Evolutionary conservation across 2,888 invertebrate genomes (phyloP).

Genomic region (Tuberolachnus salignus): DNA sequence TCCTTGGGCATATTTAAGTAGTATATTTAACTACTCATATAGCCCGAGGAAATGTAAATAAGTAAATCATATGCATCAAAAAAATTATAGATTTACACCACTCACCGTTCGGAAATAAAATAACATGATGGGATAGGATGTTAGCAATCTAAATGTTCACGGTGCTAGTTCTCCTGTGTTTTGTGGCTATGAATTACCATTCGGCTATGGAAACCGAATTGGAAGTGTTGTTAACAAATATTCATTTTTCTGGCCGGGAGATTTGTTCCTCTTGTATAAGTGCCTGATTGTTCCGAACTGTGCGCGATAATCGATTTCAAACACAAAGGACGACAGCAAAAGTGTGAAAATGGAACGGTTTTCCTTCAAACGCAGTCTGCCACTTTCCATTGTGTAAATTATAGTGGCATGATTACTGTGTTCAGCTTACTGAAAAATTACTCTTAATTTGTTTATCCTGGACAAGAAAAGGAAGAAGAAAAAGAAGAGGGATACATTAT

Average conservation of each 20-base stretch:
- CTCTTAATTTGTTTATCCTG: constrained; percentile 48
- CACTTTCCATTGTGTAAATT: constrained; percentile 55
- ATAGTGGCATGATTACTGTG: constrained; percentile 48
- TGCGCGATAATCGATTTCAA: constrained; percentile 51
- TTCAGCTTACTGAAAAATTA: constrained; percentile 56
- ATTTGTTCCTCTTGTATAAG: constrained; percentile 39
- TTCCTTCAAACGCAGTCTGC: constrained; percentile 41
- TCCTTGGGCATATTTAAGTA: constrained; percentile 27
- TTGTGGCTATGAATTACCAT: constrained; percentile 2
- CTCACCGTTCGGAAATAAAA: not conserved
- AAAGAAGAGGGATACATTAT: not conserved
- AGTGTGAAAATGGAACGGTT: constrained; percentile 56
- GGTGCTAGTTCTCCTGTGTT: constrained; percentile 8
- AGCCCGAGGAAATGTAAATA: not conserved
- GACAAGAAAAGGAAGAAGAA: not conserved
- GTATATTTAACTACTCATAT: not conserved
- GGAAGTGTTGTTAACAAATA: constrained; percentile 26
- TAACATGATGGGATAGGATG: constrained; percentile 17
- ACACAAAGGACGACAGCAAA: constrained; percentile 54
- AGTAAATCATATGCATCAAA: not conserved
- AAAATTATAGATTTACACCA: too few species aligned
- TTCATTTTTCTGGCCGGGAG: constrained; percentile 39
- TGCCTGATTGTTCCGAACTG: constrained; percentile 34
- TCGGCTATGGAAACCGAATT: constrained; percentile 14
- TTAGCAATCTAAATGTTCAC: constrained; percentile 42